These are phyloP conservation scores for Ariopsis seemanni DNA, from an alignment of 2,113 vertebrate genomes.

Conservation along the genomic window DNA sequence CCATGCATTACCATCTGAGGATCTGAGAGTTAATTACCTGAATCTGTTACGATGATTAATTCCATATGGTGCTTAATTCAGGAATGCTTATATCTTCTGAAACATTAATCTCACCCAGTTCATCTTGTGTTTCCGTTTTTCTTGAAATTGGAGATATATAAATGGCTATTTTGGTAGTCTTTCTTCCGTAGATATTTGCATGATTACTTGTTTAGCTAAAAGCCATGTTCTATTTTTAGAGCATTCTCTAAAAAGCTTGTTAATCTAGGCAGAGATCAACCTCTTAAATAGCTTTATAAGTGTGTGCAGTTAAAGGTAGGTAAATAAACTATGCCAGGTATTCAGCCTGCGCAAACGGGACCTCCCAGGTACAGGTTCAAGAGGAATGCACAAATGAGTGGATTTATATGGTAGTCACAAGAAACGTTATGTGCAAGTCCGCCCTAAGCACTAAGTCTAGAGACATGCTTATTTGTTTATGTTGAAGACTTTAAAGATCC, in stretches of 20 bases:
- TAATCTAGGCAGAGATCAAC: conserved; percentile 22
- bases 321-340: conserved; percentile 41
- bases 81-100: conserved; percentile 29
- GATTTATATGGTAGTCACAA: background rate
- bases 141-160: background rate
- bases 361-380: conserved; percentile 16
- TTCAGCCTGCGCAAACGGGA: conserved; percentile 42
- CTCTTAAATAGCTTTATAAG: conserved; percentile 32
- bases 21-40: conserved; percentile 19
- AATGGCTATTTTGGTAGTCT: background rate
- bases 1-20: conserved; percentile 7
- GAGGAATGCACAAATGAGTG: background rate
- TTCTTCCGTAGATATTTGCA: background rate
- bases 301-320: conserved; percentile 32
- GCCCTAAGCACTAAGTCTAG: background rate
- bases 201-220: background rate
- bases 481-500: background rate
- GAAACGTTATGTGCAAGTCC: background rate
- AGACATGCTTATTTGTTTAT: background rate
- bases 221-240: background rate
- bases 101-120: background rate
- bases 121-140: background rate
- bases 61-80: conserved; percentile 33
- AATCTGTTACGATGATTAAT: conserved; percentile 23
- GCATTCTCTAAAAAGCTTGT: conserved; percentile 12